These are phyloP conservation scores for Salarias fasciatus DNA, from an alignment of 2,797 vertebrate genomes.

Conservation along the genomic window DNA sequence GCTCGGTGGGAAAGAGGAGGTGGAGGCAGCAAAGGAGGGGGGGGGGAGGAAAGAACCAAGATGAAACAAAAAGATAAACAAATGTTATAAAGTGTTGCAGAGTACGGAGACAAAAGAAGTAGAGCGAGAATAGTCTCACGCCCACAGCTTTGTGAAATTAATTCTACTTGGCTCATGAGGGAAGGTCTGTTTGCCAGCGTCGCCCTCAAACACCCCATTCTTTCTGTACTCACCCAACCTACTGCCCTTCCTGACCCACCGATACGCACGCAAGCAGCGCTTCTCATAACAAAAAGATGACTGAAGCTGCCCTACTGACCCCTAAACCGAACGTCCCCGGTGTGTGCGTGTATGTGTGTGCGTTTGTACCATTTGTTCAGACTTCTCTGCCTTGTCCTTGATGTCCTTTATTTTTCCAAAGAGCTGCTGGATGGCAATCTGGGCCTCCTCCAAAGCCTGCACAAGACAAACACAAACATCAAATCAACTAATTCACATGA, in stretches of 20 bases:
- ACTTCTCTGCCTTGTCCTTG: constrained; percentile 99
- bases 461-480: constrained; percentile 20
- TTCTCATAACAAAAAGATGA: constrained; percentile 15
- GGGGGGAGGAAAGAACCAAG: neutral
- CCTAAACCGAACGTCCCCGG: constrained; percentile 6
- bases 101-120: no score
- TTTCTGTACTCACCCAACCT: constrained; percentile 36
- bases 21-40: neutral
- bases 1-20: neutral
- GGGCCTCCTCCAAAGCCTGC: constrained; percentile 97
- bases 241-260: constrained; percentile 40
- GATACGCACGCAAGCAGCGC: neutral
- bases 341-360: constrained; percentile 8
- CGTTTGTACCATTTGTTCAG: constrained; percentile 95
- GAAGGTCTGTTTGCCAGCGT: constrained; percentile 44
- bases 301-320: constrained; percentile 28
- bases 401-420: constrained; percentile 99
- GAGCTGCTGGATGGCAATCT: constrained; percentile 97
- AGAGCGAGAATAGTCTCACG: constrained; percentile 23
- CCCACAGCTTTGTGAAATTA: constrained; percentile 39
- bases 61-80: constrained; percentile 20
- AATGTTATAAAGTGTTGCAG: no score
- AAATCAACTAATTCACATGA: constrained; percentile 8
- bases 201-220: constrained; percentile 18
- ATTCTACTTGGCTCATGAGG: constrained; percentile 38